Conservation (phyloP, 1,140 invertebrate species). For the Zaprionus tsacasi region DNA sequence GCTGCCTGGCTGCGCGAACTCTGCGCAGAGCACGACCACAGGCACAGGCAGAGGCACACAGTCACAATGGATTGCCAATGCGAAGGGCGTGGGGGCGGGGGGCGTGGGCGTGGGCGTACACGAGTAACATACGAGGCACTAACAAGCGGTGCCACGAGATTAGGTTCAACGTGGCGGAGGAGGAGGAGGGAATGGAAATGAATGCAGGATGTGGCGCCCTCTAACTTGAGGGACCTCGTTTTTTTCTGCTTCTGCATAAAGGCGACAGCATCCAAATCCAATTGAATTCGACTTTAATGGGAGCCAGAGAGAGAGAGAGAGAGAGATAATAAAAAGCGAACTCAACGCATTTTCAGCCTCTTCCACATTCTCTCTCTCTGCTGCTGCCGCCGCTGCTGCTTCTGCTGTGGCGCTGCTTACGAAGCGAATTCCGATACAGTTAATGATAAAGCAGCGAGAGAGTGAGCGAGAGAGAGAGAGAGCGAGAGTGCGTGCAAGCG, state of each 20-base stretch:
- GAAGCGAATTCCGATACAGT: constrained; percentile 75
- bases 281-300: constrained; percentile 74
- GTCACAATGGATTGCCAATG: constrained; percentile 46
- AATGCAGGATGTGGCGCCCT: constrained; percentile 47
- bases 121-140: constrained; percentile 71
- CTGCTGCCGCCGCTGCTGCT: neutral
- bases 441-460: constrained; percentile 65
- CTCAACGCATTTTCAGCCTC: constrained; percentile 51
- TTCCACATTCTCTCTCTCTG: constrained; percentile 4
- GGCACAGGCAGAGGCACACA: constrained; percentile 30
- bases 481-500: constrained; percentile 27
- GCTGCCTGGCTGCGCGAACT: constrained; percentile 81
- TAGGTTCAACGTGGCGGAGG: too few relatives aligned
- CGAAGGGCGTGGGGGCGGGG: neutral
- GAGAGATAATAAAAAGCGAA: constrained; percentile 80
- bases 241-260: neutral
- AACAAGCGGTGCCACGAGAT: constrained; percentile 70
- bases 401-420: constrained; percentile 1
- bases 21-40: constrained; percentile 53
- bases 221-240: constrained; percentile 26
- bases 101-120: constrained; percentile 10
- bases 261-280: constrained; percentile 54
- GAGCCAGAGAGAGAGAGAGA: constrained; percentile 78
- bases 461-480: constrained; percentile 24
- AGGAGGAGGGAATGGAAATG: too few relatives aligned